Evolutionary conservation across 2,113 vertebrate genomes (phyloP).

Genomic region (Hemiprocne comata): DNA sequence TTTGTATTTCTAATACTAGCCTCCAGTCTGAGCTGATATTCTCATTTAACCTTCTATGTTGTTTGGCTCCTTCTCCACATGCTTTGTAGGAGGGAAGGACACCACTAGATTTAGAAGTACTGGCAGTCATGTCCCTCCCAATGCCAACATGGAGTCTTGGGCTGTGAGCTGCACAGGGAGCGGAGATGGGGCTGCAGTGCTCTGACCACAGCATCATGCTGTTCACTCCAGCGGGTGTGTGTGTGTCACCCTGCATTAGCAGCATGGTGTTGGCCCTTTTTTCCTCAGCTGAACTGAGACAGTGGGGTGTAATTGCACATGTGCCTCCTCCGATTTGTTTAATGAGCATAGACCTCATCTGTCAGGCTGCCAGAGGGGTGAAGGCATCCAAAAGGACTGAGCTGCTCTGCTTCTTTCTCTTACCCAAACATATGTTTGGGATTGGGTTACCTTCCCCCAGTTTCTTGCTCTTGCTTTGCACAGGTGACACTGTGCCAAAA

Average conservation of each 20-base stretch:
- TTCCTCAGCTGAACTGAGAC: not conserved
- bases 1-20: not conserved
- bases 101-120: not conserved
- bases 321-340: not conserved
- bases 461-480: not conserved
- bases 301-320: not conserved
- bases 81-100: not conserved
- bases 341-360: not conserved
- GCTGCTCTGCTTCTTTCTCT: not conserved
- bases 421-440: not conserved
- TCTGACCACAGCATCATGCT: not conserved
- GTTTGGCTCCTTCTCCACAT: not conserved
- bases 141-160: no score
- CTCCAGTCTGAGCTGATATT: not conserved
- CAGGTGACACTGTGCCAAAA: accelerated
- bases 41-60: not conserved
- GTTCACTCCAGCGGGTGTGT: not conserved
- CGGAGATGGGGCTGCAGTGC: not conserved
- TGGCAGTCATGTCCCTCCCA: not conserved
- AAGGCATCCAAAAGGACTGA: not conserved
- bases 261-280: not conserved
- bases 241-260: not conserved
- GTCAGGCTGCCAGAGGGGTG: not conserved
- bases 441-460: not conserved
- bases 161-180: accelerated